Base-by-base conservation (phyloP, 2,797 vertebrate species). In the Neostethus bicornis region DNA sequence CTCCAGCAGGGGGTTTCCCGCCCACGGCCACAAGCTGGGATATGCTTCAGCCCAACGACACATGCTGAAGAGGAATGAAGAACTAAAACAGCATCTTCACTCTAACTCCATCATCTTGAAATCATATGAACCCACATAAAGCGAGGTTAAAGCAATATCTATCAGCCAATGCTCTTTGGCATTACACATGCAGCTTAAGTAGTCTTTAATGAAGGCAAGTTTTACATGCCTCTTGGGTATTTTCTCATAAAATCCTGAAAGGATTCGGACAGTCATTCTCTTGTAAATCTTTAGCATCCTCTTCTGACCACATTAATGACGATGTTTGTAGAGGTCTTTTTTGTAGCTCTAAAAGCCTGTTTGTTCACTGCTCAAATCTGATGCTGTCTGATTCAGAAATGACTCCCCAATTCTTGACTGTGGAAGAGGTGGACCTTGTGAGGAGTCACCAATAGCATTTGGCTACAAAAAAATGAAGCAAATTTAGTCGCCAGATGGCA, bases 201-300 rank as follows among this genome's bases (percentile, higher is more conserved):
- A 84, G 73, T 84, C 66, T 81, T 87, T 85, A 87, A 88, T 85
- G 86, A 87, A 80, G 65, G 66, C 47, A 20, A 64, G 62, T 69
- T 86, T 83, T 82, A 84, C 70, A 73, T 68, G 75, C 61, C 81
- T 83, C 76, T 46, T 4, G 50, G 79, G 73, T 63, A 19, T 79
- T 67, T 77, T 73, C 75, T 56, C 78, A 66, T 87, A 82, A 82
- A 87, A 83, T 41, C 38, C 71, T 65, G 35, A 80, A 75, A 80
- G 72, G 73, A 70, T 78, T 77, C 58, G 72, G 52, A 35, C 12
- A 73, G 58, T 70, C 57, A 32, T 70, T 63, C 70, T 51, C 61
- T 61, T 79, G 51, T 84, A 84, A 83, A 83, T 61, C 48, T 34
- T 44, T 52, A 56, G 56, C 63, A 60, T 66, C 65, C 77, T 80